Conservation (phyloP, 2,888 invertebrate genomes). For the Lacanobia oleracea region DNA sequence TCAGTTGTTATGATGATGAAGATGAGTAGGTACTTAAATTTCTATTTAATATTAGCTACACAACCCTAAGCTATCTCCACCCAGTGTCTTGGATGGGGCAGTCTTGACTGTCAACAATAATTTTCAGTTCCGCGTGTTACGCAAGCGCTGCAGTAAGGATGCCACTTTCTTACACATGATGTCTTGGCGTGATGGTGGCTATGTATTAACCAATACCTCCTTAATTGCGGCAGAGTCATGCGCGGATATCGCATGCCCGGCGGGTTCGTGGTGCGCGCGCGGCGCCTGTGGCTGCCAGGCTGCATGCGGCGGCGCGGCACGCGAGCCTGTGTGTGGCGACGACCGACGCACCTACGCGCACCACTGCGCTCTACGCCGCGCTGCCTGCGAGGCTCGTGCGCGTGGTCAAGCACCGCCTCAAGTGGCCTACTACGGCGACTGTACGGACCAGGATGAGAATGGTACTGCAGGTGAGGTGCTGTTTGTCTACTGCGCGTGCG, state of each 20-base stretch:
- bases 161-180: no score
- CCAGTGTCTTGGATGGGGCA: no score
- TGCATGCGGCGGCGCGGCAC: constrained; percentile 92
- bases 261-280: constrained; percentile 95
- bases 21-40: no score
- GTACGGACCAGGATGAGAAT: constrained; percentile 92
- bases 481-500: constrained; percentile 90
- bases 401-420: constrained; percentile 90
- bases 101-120: no score
- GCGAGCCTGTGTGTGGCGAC: constrained; percentile 95
- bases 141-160: no score
- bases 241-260: constrained; percentile 93
- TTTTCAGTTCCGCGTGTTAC: no score
- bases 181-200: no score
- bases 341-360: constrained; percentile 94
- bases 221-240: constrained; percentile 3
- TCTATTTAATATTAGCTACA: no score
- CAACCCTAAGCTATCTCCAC: no score
- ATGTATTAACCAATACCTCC: background rate
- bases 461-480: constrained; percentile 9
- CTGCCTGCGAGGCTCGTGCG: constrained; percentile 92
- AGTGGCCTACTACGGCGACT: constrained; percentile 94
- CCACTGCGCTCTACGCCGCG: constrained; percentile 95
- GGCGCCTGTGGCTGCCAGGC: constrained; percentile 96
- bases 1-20: no score